Conservation (phyloP, 2,888 invertebrate species). For the Molorchus minor region DNA sequence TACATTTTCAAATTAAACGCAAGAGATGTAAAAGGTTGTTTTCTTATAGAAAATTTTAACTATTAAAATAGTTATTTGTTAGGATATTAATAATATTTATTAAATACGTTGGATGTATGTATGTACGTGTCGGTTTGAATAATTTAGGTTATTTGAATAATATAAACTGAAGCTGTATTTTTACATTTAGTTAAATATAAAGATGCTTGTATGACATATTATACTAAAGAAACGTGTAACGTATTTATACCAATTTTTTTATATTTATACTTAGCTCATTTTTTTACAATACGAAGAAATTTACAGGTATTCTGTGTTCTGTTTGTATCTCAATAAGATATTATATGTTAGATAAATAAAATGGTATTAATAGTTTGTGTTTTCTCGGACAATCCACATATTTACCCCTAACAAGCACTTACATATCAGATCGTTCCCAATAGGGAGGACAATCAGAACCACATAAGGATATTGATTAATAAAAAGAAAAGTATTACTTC, state of each 20-base stretch:
- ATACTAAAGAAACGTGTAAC: conserved; percentile 26
- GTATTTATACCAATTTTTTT: conserved; percentile 42
- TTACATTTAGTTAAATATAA: conserved; percentile 24
- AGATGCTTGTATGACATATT: conserved; percentile 26
- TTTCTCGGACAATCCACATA: no score
- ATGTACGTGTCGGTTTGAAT: conserved; percentile 15
- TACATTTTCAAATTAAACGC: conserved; percentile 23
- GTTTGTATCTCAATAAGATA: conserved; percentile 24
- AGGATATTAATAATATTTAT: neutral
- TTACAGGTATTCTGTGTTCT: conserved; percentile 29
- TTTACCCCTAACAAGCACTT: no score
- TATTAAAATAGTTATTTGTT: neutral
- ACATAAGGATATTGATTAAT: no score
- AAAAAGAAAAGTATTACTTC: no score
- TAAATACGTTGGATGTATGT: neutral
- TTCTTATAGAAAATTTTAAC: neutral
- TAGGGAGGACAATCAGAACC: no score
- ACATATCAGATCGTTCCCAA: no score
- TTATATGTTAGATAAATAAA: conserved; percentile 24
- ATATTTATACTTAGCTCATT: conserved; percentile 43
- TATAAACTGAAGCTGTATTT: conserved; percentile 21
- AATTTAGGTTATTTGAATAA: conserved; percentile 18
- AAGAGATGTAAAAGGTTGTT: neutral
- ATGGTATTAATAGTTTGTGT: conserved; percentile 10
- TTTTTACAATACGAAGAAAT: conserved; percentile 34